Evolutionary conservation across 2,888 invertebrate species (phyloP), one percentile per base, ranked within the genome.

Genomic region (Lycophotia porphyrea): DNA sequence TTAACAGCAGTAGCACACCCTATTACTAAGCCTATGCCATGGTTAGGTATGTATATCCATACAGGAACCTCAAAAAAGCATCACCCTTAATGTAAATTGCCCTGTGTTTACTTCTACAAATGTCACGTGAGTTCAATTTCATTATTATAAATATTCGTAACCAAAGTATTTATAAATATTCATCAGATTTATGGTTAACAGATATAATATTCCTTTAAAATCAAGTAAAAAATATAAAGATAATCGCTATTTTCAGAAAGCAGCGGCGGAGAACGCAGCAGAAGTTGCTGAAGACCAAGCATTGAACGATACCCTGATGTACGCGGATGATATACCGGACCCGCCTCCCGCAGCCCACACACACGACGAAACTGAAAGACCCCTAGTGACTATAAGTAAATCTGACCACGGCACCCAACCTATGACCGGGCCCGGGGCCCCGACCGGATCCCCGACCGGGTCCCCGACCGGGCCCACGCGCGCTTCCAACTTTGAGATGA

Each of bases 231-330:
- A 76, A 61, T 60, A n/a, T 61, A 13, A 36, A 63, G 5, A 15
- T 15, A 49, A 73, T 68, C 49, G 15, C n/a, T 13, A 39, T 60
- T 90, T 88, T 7, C 91, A 95, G 94, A 92, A 94, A 90, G 92
- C 93, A 61, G 85, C 78, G n/a, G 85, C 84, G 24, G 89, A 89
- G 71, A 90, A 91, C 60, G 83, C 80, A 58, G 74, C 73, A 18
- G 84, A 84, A 27, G 15, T 68, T 42, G 81, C 80, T n/a, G 90
- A 89, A 11, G 80, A 84, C 8, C 39, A 78, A 15, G 81, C 86
- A 21, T 13, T 52, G 9, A 84, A 84, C 67, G 82, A 82, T 5
- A 81, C 92, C 1, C 75, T 78, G 4, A 67, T 81, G 0, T 78
- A 81, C 5, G 71, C 83, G 0, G 92, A 92, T 8, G 78, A 76